These are phyloP conservation scores for Notarius lentiginosus DNA, from an alignment of 2,113 vertebrate species.

Conservation along the genomic window DNA sequence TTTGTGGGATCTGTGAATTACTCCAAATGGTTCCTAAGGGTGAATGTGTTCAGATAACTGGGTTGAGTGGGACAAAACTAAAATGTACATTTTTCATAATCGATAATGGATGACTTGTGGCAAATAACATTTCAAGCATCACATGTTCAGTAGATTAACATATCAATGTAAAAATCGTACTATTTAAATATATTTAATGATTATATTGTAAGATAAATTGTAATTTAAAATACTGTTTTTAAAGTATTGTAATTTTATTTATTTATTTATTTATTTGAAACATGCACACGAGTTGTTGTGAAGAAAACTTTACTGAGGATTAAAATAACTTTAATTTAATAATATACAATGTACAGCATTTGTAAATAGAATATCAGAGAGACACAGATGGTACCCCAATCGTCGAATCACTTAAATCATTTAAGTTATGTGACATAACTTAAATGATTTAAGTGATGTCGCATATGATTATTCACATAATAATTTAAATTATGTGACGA, in stretches of 20 bases:
- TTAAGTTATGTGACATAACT: not conserved
- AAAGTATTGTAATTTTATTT: too few species aligned
- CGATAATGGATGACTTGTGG: not conserved
- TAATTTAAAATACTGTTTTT: too few species aligned
- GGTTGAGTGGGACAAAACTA: not conserved
- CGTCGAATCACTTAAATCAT: not conserved
- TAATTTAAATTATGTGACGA: not conserved
- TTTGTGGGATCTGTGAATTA: not conserved
- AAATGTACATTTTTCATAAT: not conserved
- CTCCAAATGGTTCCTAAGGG: not conserved
- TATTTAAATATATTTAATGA: too few species aligned
- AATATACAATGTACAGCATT: not conserved
- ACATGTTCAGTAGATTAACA: too few species aligned
- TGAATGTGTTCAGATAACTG: not conserved
- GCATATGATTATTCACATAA: too few species aligned
- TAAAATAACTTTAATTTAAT: not conserved
- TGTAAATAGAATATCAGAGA: not conserved
- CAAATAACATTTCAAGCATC: too few species aligned
- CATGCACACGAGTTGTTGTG: too few species aligned
- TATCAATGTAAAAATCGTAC: too few species aligned
- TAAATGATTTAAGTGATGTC: too few species aligned
- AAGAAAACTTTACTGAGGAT: not conserved
- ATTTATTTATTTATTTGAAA: too few species aligned
- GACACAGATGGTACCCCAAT: not conserved
- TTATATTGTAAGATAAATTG: too few species aligned